These are phyloP conservation scores for Copidosoma aretas DNA, from an alignment of 2,888 invertebrate species.

Conservation along the genomic window DNA sequence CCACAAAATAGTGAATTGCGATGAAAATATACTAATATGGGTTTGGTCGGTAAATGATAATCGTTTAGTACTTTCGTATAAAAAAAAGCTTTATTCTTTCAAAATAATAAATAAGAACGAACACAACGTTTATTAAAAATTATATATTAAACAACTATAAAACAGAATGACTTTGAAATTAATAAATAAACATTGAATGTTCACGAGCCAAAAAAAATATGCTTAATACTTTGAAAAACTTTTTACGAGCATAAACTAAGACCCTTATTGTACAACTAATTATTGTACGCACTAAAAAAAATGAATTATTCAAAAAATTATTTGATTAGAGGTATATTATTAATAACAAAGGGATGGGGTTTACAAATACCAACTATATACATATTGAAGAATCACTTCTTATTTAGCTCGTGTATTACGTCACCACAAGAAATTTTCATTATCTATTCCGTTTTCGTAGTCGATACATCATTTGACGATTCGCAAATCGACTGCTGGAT, in stretches of 20 bases:
- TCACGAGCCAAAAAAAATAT: background rate
- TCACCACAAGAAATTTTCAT: slow-evolving; percentile 10
- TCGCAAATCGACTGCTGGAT: slow-evolving; percentile 22
- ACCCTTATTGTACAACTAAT: background rate
- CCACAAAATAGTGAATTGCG: too few relatives aligned
- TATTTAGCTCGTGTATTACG: slow-evolving; percentile 27
- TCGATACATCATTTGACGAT: slow-evolving; percentile 26
- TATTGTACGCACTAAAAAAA: slow-evolving; percentile 1
- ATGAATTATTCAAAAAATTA: slow-evolving; percentile 13
- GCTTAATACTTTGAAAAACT: background rate
- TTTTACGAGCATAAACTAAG: background rate
- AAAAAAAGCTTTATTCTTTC: background rate
- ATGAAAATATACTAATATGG: too few relatives aligned
- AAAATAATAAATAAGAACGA: background rate
- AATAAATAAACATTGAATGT: background rate
- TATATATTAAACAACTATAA: background rate
- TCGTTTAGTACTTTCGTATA: background rate
- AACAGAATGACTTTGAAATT: background rate
- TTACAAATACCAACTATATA: slow-evolving; percentile 39
- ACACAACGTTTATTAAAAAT: background rate
- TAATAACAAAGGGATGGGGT: slow-evolving; percentile 34
- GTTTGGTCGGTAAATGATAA: background rate
- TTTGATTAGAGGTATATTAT: slow-evolving; percentile 25
- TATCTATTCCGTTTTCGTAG: slow-evolving; percentile 16
- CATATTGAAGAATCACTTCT: slow-evolving; percentile 31